phyloP scores from a whole-genome alignment of 2,797 vertebrate genomes.

The Columba guinea region DNA sequence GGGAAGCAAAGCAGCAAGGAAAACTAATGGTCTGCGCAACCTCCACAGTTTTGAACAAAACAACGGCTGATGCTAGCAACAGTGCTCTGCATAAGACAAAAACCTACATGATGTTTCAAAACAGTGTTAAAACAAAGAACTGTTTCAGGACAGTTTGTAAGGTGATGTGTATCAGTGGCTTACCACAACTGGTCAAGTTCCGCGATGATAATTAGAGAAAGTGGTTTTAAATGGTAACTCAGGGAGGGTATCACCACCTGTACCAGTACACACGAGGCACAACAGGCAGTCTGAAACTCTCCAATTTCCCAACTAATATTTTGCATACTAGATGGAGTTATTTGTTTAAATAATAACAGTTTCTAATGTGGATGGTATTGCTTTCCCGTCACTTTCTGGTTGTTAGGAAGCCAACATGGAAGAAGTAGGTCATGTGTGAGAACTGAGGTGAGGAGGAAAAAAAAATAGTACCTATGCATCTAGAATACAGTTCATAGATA shows the following conservation, averaged over 20 bases:
- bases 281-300: not conserved
- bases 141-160: not conserved
- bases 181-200: not conserved
- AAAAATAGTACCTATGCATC: not conserved
- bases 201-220: accelerated
- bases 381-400: not conserved
- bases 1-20: not conserved
- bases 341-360: not conserved
- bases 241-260: not conserved
- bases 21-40: not conserved
- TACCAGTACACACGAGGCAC: not conserved
- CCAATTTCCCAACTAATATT: not conserved
- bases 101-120: not conserved
- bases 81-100: not conserved
- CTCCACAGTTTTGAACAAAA: not conserved
- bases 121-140: not conserved
- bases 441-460: not conserved
- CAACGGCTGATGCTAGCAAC: not conserved
- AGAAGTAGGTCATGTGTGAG: not conserved
- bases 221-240: not conserved
- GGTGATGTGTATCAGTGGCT: accelerated
- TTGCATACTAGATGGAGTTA: not conserved
- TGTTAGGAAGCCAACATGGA: not conserved
- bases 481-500: not conserved
- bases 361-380: not conserved